phyloP scores from a whole-genome alignment of 2,888 invertebrate species.

The Trachelus troglodyta region DNA sequence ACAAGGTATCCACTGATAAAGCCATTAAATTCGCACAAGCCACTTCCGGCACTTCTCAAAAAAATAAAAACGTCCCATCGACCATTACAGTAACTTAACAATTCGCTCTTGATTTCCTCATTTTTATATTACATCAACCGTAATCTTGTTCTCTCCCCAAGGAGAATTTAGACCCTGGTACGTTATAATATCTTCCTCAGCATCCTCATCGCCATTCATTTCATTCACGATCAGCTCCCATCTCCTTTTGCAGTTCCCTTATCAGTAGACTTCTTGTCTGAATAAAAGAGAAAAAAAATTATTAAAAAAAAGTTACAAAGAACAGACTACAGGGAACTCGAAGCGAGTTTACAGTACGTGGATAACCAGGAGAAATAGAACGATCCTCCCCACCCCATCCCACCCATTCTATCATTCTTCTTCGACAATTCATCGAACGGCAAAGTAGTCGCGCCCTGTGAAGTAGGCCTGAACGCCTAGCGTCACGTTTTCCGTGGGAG shows the following conservation, averaged over 20 bases:
- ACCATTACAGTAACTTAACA: not conserved
- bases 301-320: not conserved
- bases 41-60: too few relatives aligned
- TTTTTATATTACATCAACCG: not conserved
- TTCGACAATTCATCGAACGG: constrained; percentile 16
- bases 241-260: not conserved
- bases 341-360: not conserved
- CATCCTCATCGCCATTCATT: not conserved
- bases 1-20: not conserved
- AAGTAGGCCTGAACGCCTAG: constrained; percentile 31
- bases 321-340: not conserved
- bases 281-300: not conserved
- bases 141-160: not conserved
- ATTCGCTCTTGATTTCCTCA: not conserved
- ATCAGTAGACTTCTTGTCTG: not conserved
- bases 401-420: not conserved
- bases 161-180: not conserved
- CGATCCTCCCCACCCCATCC: not conserved
- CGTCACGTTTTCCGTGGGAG: constrained; percentile 50
- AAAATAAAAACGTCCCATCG: not conserved
- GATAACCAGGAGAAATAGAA: not conserved
- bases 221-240: not conserved
- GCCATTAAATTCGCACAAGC: not conserved
- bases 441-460: constrained; percentile 8
- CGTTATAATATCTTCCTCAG: not conserved